Evolutionary conservation across 1,140 invertebrate genomes (phyloP), one percentile per base, ranked within the genome.

Genomic region (Homarus americanus): DNA sequence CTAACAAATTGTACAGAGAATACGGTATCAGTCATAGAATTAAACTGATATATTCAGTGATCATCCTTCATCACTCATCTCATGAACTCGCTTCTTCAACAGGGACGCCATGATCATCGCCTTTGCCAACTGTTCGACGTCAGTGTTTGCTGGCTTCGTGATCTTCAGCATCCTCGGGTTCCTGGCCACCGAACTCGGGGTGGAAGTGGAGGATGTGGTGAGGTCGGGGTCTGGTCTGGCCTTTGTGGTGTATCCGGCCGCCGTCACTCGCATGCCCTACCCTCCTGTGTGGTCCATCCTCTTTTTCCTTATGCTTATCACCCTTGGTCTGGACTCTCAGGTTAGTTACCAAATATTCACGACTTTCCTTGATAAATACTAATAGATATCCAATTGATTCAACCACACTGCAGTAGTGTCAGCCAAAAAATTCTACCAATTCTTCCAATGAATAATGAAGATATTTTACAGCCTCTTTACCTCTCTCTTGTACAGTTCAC

Each of bases 161-260:
- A 94, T 94, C 38, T 94, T 95, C 89, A 93, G 93, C 32, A 94
- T 94, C 84, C 94, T 98, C 28, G 97, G 97, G 7, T 97, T 97
- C 93, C 94, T 97, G 91, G 97, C 97, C 0, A 96, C 97, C 86
- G 96, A 97, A 93, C 94, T 97, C 9, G 94, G 96, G 53, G 96
- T 97, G 2, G 95, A 95, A 28, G 96, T 97, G 1, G 95, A 95
- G 15, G 95, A 96, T 63, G 97, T 97, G 38, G 97, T 97, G n/a
- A 96, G 97, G 28, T 93, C 94, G 40, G 94, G 94, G 12, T 94
- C 76, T 92, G 94, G 94, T 12, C 90, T 94, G 28, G 94, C 94
- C 15, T 94, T 94, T 82, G 92, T 94, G 34, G 94, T 93, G 1
- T 94, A 94, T 90, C 94, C 94, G 0, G 94, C 94, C 89, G 94